phyloP scores from a whole-genome alignment of 1,140 invertebrate species.

The Drosophila mauritiana region DNA sequence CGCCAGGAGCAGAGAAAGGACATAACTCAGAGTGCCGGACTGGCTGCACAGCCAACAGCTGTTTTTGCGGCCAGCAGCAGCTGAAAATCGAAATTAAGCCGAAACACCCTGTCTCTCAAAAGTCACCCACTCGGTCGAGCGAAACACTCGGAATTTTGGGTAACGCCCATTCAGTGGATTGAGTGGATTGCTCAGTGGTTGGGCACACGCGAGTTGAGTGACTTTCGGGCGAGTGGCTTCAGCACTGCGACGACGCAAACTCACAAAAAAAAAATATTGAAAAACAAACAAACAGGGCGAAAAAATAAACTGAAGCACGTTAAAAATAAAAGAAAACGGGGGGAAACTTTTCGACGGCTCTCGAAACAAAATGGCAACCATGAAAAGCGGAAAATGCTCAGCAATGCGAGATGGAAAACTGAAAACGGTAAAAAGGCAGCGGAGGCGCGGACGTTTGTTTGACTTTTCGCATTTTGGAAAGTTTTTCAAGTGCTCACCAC shows the following conservation, averaged over 20 bases:
- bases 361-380: slow-evolving; percentile 82
- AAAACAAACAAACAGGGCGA: slow-evolving; percentile 28
- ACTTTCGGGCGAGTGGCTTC: slow-evolving; percentile 36
- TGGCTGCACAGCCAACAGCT: slow-evolving; percentile 51
- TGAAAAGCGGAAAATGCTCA: slow-evolving; percentile 60
- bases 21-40: slow-evolving; percentile 59
- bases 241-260: slow-evolving; percentile 60
- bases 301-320: slow-evolving; percentile 44
- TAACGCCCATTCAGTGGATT: slow-evolving; percentile 47
- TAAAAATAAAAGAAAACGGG: slow-evolving; percentile 57
- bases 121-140: slow-evolving; percentile 22
- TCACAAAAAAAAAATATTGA: slow-evolving; percentile 32
- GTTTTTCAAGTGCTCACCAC: slow-evolving; percentile 70
- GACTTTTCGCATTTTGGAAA: slow-evolving; percentile 80
- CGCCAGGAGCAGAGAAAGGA: slow-evolving; percentile 23
- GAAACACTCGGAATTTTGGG: slow-evolving; percentile 11
- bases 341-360: slow-evolving; percentile 65
- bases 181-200: slow-evolving; percentile 24
- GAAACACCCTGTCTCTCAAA: slow-evolving; percentile 66
- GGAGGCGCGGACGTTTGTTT: slow-evolving; percentile 70
- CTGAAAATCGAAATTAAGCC: slow-evolving; percentile 55
- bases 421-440: slow-evolving; percentile 60
- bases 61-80: slow-evolving; percentile 64
- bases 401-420: slow-evolving; percentile 44
- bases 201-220: slow-evolving; percentile 16